Conservation (phyloP, 2,888 invertebrate genomes). For the Rhopalosiphum nymphaeae region DNA sequence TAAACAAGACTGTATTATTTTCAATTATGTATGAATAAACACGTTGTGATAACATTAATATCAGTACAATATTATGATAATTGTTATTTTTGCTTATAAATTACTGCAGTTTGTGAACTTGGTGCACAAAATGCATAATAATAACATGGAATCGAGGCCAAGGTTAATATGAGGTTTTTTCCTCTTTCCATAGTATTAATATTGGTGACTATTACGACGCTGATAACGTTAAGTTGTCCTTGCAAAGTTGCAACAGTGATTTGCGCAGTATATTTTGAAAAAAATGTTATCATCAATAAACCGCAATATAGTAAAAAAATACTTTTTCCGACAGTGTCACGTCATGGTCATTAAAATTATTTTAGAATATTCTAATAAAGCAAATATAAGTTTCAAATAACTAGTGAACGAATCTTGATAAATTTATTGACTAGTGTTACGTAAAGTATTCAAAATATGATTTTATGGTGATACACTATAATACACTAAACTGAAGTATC, state of each 20-base stretch:
- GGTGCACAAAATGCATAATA: slow-evolving; percentile 59
- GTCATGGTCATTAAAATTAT: not conserved
- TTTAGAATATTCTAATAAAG: not conserved
- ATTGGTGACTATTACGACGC: slow-evolving; percentile 39
- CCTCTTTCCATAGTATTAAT: slow-evolving; percentile 41
- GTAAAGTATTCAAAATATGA: not conserved
- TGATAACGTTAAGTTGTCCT: slow-evolving; percentile 48
- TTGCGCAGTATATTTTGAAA: not conserved
- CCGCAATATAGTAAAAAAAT: not conserved
- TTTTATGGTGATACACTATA: not conserved
- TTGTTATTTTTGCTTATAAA: slow-evolving; percentile 4
- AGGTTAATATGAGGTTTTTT: slow-evolving; percentile 46
- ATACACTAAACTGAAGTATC: not conserved
- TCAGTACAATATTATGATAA: not conserved
- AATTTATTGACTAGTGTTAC: not conserved
- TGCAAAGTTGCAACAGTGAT: not conserved
- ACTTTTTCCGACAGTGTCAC: not conserved
- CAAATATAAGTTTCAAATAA: not conserved
- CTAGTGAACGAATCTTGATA: not conserved
- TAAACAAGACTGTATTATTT: not conserved
- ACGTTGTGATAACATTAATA: slow-evolving; percentile 1
- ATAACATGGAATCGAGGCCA: slow-evolving; percentile 48
- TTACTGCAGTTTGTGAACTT: slow-evolving; percentile 55
- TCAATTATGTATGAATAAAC: not conserved
- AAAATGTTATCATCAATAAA: not conserved